Percentiles rank a stretch among this genome's conserved stretches.
These are phyloP conservation scores for Hybognathus amarus DNA, from an alignment of 2,797 vertebrate genomes.

Conservation along the genomic window DNA sequence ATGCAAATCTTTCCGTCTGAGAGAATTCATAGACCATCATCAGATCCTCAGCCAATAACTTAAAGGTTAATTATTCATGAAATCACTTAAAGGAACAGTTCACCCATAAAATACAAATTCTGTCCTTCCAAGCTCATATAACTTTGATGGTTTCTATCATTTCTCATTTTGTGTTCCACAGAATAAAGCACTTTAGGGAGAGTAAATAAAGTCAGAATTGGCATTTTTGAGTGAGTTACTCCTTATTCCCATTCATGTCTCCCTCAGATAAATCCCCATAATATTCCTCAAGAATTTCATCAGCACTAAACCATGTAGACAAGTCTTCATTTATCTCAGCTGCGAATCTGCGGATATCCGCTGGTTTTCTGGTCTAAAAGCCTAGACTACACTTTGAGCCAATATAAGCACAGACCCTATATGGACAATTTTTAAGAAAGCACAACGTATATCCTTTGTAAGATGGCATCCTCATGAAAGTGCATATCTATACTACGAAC, in stretches of 20 bases:
- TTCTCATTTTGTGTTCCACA: neutral
- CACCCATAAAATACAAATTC: neutral
- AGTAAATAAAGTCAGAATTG: neutral
- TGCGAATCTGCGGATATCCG: neutral
- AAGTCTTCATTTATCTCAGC: neutral
- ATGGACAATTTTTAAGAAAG: neutral
- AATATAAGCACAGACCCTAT: neutral
- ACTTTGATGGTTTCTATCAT: neutral
- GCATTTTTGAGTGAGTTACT: neutral
- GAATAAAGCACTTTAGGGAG: neutral
- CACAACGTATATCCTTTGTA: neutral
- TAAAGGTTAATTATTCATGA: constrained; percentile 21
- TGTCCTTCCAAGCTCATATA: neutral
- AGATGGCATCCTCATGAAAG: neutral
- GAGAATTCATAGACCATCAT: constrained; percentile 4
- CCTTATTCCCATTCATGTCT: neutral
- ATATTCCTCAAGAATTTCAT: neutral
- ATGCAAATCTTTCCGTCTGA: neutral
- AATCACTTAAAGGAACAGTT: neutral
- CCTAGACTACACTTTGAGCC: neutral
- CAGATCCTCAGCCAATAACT: neutral
- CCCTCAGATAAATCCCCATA: neutral
- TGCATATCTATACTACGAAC: too few relatives aligned
- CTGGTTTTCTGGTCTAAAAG: neutral
- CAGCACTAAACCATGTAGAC: neutral